Evolutionary conservation across 2,113 vertebrate genomes (phyloP), one percentile per base, ranked within the genome.

Genomic region (Hymenochirus boettgeri): DNA sequence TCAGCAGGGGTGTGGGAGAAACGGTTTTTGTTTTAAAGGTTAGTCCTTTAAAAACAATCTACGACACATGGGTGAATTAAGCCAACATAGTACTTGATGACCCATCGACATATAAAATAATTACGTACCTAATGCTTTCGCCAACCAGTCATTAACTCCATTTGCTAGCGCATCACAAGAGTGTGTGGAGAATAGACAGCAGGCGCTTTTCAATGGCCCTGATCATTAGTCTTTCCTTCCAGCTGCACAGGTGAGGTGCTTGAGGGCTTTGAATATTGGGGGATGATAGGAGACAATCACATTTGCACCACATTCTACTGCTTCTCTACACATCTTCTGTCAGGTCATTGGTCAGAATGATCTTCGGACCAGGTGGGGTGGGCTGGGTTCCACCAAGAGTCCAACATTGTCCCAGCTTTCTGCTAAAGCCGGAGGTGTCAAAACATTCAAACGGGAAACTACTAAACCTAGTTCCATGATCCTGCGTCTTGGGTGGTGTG

Each of bases 341-440:
- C 10, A 99, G 84, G 65, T 99, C 95, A 9, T 91, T 97, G 54
- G 95, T 94, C 2, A 98, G 86, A 61, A 99, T 77, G 67, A 97
- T 80, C 2, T 83, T 91, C 71, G 79, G 17, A 98, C 76, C 0
- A 73, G 69, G n/a, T 89, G 91, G 1, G 86, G 78, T 46, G 88
- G 88, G 42, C 90, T 91, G 0, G 95, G 96, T 74, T 97, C 93
- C 13, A 98, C 89, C 79, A 98, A 77, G 22, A 99, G 75, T 2
- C 96, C 95, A 2, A 99, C 95, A 0, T 97, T 97, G 82, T 99
- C 95, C 95, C 96, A 99, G 6, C 88, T 88, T 72, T 94, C 95
- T 0, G 96, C 96, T 70, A 97, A 82, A 0, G 90, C 85, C 15
- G 89, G 87, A 0, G 94, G 84, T 11, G 93, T 93, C 0, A 98